A percentile compares a stretch with the other conserved stretches of the same genome.
Conservation (phyloP, 2,797 vertebrate genomes). For the Notolepis coatsorum region DNA sequence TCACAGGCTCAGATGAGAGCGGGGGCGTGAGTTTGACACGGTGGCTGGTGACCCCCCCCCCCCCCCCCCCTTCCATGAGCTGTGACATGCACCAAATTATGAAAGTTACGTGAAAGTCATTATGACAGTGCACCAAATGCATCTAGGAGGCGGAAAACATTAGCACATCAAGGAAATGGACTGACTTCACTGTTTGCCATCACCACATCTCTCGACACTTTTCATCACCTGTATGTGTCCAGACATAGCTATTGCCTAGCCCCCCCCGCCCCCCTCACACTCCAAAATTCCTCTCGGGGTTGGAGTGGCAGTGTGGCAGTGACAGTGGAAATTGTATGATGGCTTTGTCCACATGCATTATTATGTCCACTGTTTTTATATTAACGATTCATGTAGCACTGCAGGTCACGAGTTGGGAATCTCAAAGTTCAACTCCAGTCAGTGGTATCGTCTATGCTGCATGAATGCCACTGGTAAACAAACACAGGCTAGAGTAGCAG, state of each 20-base stretch:
- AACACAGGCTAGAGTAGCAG: slow-evolving; percentile 39
- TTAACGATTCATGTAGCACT: slow-evolving; percentile 13
- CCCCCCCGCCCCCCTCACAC: neutral
- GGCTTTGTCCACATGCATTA: neutral
- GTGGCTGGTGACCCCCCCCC: neutral
- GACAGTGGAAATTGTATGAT: neutral
- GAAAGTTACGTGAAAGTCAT: slow-evolving; percentile 18
- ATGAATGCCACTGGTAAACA: slow-evolving; percentile 17
- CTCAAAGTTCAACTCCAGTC: slow-evolving; percentile 40
- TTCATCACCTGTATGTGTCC: slow-evolving; percentile 28
- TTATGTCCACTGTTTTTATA: slow-evolving; percentile 33
- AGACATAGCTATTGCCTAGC: slow-evolving; percentile 5
- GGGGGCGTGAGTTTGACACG: neutral
- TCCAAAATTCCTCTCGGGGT: too few species aligned
- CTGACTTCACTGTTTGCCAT: slow-evolving; percentile 31
- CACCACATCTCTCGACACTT: slow-evolving; percentile 73
- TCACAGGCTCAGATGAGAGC: neutral
- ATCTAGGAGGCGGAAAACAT: slow-evolving; percentile 8
- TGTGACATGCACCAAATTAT: slow-evolving; percentile 1
- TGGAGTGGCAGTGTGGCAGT: neutral
- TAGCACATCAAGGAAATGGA: neutral
- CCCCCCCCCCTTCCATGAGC: neutral
- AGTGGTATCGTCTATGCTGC: slow-evolving; percentile 26
- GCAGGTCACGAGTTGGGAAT: slow-evolving; percentile 30
- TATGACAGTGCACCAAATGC: too few species aligned